Conservation (phyloP, 2,888 invertebrate species). For the Cactoblastis cactorum region DNA sequence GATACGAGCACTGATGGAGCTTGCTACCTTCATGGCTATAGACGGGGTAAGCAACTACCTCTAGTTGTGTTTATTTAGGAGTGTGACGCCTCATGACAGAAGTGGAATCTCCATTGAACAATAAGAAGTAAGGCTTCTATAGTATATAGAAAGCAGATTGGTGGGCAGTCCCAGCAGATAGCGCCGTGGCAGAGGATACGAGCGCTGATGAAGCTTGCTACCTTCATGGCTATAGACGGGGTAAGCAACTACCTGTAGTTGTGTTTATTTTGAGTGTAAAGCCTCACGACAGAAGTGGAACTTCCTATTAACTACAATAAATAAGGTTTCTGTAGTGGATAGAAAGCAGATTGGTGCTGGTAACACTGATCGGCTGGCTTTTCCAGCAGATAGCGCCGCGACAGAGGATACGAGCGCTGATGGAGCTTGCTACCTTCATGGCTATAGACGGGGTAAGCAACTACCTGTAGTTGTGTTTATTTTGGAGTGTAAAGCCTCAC, state of each 20-base stretch:
- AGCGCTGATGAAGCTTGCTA: slow-evolving; percentile 85
- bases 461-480: not conserved
- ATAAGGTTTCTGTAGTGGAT: too few relatives aligned
- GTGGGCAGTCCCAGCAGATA: slow-evolving; percentile 82
- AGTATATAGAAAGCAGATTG: too few relatives aligned
- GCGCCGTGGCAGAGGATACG: slow-evolving; percentile 82
- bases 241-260: slow-evolving; percentile 56
- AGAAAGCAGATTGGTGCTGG: too few relatives aligned
- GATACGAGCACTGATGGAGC: slow-evolving; percentile 83
- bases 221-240: slow-evolving; percentile 83
- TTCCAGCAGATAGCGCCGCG: slow-evolving; percentile 81
- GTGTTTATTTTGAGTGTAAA: too few relatives aligned
- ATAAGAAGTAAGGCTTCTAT: too few relatives aligned
- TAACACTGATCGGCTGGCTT: slow-evolving; percentile 84
- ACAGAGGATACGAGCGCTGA: slow-evolving; percentile 82
- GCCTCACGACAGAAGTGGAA: too few relatives aligned
- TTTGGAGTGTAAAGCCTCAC: too few relatives aligned
- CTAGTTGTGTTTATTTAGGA: too few relatives aligned
- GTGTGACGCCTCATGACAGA: too few relatives aligned
- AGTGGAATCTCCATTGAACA: too few relatives aligned
- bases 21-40: slow-evolving; percentile 85
- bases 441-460: slow-evolving; percentile 82
- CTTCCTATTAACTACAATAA: too few relatives aligned
- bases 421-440: slow-evolving; percentile 85
- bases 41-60: slow-evolving; percentile 79